Evolutionary conservation across 2,113 vertebrate genomes (phyloP).

Genomic region (Otocyon megalotis): DNA sequence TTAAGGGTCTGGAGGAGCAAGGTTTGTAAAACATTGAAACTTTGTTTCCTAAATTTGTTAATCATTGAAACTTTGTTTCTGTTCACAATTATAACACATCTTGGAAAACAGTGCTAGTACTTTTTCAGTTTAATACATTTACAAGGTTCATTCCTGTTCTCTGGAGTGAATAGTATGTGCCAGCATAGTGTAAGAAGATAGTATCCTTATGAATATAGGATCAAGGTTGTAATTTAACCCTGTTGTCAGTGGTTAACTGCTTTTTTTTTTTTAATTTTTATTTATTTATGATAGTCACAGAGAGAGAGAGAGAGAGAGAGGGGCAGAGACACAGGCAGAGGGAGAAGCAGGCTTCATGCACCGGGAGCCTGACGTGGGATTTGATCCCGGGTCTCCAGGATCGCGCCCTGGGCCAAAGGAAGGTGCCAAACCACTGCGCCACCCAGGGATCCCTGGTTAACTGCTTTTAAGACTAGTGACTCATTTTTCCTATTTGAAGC

Average conservation of each 20-base stretch:
- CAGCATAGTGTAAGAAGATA: neutral
- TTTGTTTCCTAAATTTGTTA: constrained; percentile 35
- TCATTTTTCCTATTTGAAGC: constrained; percentile 34
- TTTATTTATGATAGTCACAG: too few species aligned
- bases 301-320: too few species aligned
- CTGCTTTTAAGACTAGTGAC: neutral
- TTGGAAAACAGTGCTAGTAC: neutral
- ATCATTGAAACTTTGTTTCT: constrained; percentile 29
- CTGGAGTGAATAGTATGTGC: neutral
- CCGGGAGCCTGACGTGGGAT: too few species aligned
- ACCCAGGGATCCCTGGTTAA: neutral
- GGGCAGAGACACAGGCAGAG: too few species aligned
- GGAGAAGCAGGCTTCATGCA: too few species aligned
- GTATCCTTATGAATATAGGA: neutral
- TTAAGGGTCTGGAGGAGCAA: neutral
- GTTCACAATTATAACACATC: neutral
- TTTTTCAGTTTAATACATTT: neutral
- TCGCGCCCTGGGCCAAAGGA: too few species aligned
- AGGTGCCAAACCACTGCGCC: too few species aligned
- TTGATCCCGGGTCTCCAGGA: too few species aligned
- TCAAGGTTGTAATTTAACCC: neutral
- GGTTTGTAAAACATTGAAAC: neutral
- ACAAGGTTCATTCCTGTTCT: constrained; percentile 39
- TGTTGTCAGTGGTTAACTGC: neutral
- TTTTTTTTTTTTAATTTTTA: neutral